phyloP scores from a whole-genome alignment of 1,140 invertebrate genomes.

The Drosophila pruinosa region DNA sequence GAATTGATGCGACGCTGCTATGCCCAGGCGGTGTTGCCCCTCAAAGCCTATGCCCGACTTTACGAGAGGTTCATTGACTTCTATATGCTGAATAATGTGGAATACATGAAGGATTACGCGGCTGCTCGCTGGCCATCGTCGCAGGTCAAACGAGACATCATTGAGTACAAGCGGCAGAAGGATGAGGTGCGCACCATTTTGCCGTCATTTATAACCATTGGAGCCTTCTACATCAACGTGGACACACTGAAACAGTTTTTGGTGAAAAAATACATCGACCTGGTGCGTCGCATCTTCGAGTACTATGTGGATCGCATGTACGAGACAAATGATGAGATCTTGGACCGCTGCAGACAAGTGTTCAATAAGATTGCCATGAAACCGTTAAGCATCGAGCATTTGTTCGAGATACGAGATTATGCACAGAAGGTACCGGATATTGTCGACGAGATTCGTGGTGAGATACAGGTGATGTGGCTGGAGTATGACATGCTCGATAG shows the following conservation, averaged over 20 bases:
- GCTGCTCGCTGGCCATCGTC: slow-evolving; percentile 50
- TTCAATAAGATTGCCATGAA: slow-evolving; percentile 54
- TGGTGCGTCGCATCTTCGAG: slow-evolving; percentile 68
- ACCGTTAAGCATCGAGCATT: slow-evolving; percentile 71
- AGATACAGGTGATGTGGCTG: slow-evolving; percentile 78
- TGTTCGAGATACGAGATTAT: slow-evolving; percentile 69
- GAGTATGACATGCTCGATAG: slow-evolving; percentile 77
- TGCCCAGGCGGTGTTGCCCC: slow-evolving; percentile 50
- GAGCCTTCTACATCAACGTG: slow-evolving; percentile 72
- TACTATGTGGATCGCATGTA: slow-evolving; percentile 79
- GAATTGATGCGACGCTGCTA: slow-evolving; percentile 56
- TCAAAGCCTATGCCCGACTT: slow-evolving; percentile 53
- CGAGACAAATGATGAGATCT: slow-evolving; percentile 57
- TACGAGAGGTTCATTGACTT: slow-evolving; percentile 72
- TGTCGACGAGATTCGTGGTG: slow-evolving; percentile 56
- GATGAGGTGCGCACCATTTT: slow-evolving; percentile 66
- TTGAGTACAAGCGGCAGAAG: slow-evolving; percentile 68
- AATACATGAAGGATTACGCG: slow-evolving; percentile 59
- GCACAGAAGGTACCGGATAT: slow-evolving; percentile 56
- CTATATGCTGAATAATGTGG: slow-evolving; percentile 48
- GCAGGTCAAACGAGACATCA: slow-evolving; percentile 66
- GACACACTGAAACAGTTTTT: slow-evolving; percentile 67
- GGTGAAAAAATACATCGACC: slow-evolving; percentile 69
- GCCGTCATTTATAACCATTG: slow-evolving; percentile 69
- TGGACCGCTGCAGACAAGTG: slow-evolving; percentile 57